A percentile compares a stretch with the other conserved stretches of the same genome.
Evolutionary conservation across 2,888 invertebrate species (phyloP).

Genomic region (Yponomeuta evonymella): DNA sequence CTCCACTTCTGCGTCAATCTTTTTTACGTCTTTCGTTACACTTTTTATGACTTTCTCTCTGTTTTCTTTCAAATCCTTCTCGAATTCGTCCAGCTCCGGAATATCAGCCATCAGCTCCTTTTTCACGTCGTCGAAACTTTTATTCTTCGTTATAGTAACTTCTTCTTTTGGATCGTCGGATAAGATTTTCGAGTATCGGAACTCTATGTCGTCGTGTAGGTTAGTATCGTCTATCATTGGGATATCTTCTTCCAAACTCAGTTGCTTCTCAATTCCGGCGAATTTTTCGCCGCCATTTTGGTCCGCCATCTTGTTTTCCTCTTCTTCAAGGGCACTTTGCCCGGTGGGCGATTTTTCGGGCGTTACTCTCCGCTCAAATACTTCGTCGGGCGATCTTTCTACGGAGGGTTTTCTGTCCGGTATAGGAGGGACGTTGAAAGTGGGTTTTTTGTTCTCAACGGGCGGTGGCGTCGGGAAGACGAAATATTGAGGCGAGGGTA

Average conservation of each 20-base stretch:
- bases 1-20: constrained; percentile 59
- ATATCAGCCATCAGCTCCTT: constrained; percentile 71
- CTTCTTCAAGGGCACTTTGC: constrained; percentile 14
- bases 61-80: constrained; percentile 66
- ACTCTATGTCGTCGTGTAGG: constrained; percentile 63
- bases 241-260: constrained; percentile 70
- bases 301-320: constrained; percentile 18
- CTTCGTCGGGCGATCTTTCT: not conserved
- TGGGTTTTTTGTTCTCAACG: constrained; percentile 45
- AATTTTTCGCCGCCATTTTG: constrained; percentile 27
- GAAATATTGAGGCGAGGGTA: constrained; percentile 67
- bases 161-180: constrained; percentile 35
- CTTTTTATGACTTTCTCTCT: constrained; percentile 68
- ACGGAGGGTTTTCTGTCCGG: not conserved
- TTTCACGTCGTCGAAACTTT: constrained; percentile 69
- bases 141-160: constrained; percentile 41
- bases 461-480: constrained; percentile 66
- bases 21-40: constrained; percentile 53
- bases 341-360: not conserved
- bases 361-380: not conserved
- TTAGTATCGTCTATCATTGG: constrained; percentile 71
- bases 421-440: constrained; percentile 30
- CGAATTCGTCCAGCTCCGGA: constrained; percentile 70
- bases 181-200: constrained; percentile 51
- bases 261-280: constrained; percentile 65